phyloP scores from a whole-genome alignment of 2,888 invertebrate genomes.

The Halictus quadricinctus region DNA sequence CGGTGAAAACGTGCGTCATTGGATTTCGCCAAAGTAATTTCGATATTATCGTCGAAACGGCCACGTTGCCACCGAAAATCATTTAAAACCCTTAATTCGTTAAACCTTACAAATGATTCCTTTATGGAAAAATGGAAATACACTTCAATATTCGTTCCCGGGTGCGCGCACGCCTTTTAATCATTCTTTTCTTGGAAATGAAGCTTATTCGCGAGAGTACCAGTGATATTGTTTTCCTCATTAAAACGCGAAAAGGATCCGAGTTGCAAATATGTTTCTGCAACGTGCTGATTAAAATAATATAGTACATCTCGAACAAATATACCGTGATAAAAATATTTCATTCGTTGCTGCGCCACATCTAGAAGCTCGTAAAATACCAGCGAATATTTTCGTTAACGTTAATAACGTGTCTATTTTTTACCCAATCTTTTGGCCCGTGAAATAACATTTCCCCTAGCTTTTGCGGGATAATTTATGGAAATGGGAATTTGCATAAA shows the following conservation, averaged over 20 bases:
- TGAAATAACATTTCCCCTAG: not conserved
- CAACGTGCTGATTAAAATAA: not conserved
- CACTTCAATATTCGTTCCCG: no score
- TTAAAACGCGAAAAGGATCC: not conserved
- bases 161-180: not conserved
- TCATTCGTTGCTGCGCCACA: not conserved
- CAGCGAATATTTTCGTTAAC: not conserved
- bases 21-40: not conserved
- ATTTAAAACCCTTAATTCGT: not conserved
- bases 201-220: not conserved
- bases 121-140: not conserved
- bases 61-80: not conserved
- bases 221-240: not conserved
- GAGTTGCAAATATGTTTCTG: not conserved
- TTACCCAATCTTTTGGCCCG: not conserved
- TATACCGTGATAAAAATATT: not conserved
- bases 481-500: conserved; percentile 2
- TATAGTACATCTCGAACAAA: not conserved
- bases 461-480: conserved; percentile 5
- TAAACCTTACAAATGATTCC: not conserved
- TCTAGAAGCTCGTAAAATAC: not conserved
- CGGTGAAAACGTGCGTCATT: not conserved
- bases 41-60: not conserved
- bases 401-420: not conserved
- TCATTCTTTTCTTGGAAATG: not conserved